phyloP scores from a whole-genome alignment of 2,113 vertebrate species.

The Petaurus breviceps region DNA sequence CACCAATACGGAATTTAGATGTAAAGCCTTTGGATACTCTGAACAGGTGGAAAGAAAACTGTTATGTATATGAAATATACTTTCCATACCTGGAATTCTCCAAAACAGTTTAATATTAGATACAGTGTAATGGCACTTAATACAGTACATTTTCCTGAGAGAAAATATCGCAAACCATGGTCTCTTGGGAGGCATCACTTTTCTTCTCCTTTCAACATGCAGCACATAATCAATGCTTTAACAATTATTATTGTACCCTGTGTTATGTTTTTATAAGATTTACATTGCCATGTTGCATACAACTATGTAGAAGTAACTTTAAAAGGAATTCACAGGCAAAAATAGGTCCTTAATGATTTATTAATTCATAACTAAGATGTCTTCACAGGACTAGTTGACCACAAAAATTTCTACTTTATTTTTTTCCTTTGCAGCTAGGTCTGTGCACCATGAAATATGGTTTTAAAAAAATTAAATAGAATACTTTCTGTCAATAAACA shows the following conservation, averaged over 20 bases:
- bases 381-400: constrained; percentile 33
- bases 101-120: neutral
- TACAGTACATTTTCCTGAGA: constrained; percentile 55
- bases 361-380: constrained; percentile 50
- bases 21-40: neutral
- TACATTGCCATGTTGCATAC: accelerated
- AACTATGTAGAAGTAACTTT: neutral
- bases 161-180: neutral
- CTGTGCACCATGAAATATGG: constrained; percentile 46
- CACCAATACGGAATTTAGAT: accelerated
- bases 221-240: neutral
- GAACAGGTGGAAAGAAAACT: neutral
- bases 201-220: neutral
- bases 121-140: neutral
- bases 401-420: constrained; percentile 35
- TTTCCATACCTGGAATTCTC: neutral
- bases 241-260: accelerated
- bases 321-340: neutral
- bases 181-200: neutral
- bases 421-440: constrained; percentile 62
- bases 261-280: accelerated
- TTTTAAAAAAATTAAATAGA: constrained; percentile 57
- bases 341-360: neutral
- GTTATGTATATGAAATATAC: constrained; percentile 11
- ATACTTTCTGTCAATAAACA: constrained; percentile 45